These are phyloP conservation scores for Actinemys pallida DNA, from an alignment of 2,113 vertebrate species.

Conservation along the genomic window DNA sequence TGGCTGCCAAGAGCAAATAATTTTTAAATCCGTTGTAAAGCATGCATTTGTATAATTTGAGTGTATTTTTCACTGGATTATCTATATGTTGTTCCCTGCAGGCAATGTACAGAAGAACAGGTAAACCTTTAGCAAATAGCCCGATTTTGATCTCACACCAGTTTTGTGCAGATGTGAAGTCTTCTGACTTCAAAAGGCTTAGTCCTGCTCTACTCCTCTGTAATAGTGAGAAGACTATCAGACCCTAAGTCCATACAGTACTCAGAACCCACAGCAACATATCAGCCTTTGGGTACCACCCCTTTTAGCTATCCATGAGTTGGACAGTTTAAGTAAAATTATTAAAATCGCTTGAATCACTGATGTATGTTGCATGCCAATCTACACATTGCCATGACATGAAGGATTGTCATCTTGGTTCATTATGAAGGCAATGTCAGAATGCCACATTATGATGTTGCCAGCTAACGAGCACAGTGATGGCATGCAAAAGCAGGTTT, in stretches of 20 bases:
- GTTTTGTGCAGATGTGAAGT: not conserved
- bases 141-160: not conserved
- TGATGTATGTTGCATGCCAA: not conserved
- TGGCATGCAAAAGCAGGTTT: not conserved
- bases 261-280: not conserved
- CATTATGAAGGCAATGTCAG: not conserved
- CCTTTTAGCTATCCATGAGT: not conserved
- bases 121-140: not conserved
- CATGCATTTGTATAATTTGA: constrained; percentile 23
- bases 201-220: not conserved
- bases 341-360: not conserved
- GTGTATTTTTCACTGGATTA: not conserved
- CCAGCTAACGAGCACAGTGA: not conserved
- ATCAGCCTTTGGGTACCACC: not conserved
- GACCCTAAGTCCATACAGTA: not conserved
- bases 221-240: not conserved
- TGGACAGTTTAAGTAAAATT: not conserved
- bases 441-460: not conserved
- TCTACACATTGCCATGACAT: not conserved
- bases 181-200: not conserved
- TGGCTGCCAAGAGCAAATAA: constrained; percentile 47
- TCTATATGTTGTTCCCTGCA: not conserved
- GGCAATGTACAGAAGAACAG: not conserved
- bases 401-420: not conserved
- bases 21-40: constrained; percentile 20